Percentiles rank a stretch among this genome's conserved stretches.
Evolutionary conservation across 2,797 vertebrate genomes (phyloP).

Genomic region (Acanthurus lineatus): DNA sequence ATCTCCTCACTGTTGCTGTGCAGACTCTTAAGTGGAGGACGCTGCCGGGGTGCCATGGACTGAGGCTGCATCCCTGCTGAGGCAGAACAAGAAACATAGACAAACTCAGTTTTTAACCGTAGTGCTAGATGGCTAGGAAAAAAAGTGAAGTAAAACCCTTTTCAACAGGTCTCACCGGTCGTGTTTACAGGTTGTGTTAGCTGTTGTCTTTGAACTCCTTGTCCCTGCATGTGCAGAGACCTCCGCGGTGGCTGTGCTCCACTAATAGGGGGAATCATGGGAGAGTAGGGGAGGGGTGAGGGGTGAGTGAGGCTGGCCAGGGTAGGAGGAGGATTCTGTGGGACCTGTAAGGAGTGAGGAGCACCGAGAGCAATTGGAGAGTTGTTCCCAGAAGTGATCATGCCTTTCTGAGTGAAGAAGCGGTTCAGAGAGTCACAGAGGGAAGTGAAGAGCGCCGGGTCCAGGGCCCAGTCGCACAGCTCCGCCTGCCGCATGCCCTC

Average conservation of each 20-base stretch:
- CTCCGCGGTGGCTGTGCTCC: conserved; percentile 73
- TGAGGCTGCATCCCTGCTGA: conserved; percentile 88
- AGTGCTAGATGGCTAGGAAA: too few species aligned
- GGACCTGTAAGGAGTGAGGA: conserved; percentile 63
- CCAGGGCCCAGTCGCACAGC: conserved; percentile 96
- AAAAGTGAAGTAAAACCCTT: too few species aligned
- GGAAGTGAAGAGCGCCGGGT: conserved; percentile 94
- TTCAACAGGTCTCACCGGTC: conserved; percentile 69
- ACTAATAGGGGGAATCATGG: conserved; percentile 53
- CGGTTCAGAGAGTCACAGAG: conserved; percentile 98
- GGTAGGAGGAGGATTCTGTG: conserved; percentile 62
- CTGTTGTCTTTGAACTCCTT: conserved; percentile 71
- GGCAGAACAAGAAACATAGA: conserved; percentile 26
- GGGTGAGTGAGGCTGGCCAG: conserved; percentile 83
- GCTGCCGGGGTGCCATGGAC: conserved; percentile 79
- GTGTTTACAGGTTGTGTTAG: conserved; percentile 71
- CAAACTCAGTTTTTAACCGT: neutral
- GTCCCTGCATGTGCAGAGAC: conserved; percentile 68
- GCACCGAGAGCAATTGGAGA: conserved; percentile 66
- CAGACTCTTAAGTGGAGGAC: conserved; percentile 87
- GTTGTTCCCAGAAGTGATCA: conserved; percentile 82
- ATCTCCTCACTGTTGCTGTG: conserved; percentile 94
- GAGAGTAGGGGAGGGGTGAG: conserved; percentile 77
- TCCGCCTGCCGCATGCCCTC: conserved; percentile 97
- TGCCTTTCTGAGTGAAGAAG: conserved; percentile 96